Base-by-base conservation (phyloP, 2,888 invertebrate species). In the Ichneumoninae sp. region DNA sequence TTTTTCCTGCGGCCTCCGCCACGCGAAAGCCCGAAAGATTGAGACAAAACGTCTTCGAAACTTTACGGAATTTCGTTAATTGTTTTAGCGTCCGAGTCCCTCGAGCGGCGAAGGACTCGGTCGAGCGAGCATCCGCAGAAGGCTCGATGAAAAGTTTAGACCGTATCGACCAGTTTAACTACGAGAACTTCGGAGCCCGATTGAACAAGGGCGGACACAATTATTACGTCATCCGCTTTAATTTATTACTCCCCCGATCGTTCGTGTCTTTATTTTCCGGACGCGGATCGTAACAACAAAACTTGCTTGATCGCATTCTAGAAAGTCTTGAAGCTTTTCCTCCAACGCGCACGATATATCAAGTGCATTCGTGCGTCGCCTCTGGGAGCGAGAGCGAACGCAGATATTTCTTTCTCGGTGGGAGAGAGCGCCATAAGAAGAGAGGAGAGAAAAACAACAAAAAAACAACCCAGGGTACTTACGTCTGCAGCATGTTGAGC, bases 401-500 rank as follows among this genome's bases (percentile, higher is more conserved):
- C 63, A 63, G 60, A 60, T 68, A 47, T 74, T 81, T 57, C 81
- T 50, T 74, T 52, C 69, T 65, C 44, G 57, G 63, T 40, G 75
- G 77, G 81, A 78, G 74, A 68, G 77, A 78, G 74, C 52, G 69
- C 26, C 26, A 57, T 57, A 63, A 79, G 66, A 22, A 70, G 70
- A 78, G 60, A 44, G 54, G 54, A 52, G 33, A 73, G 30, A 65
- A 36, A 22, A 71, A 66, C 36, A 40, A 40, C 7, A 40, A 44
- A 44, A 44, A 44, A 54, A 69, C 13, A 81, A 81, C 71, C 71
- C 36, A 69, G 70, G 66, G 82, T 77, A 52, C 82, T 83, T 83
- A 84, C 77, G 86, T 86, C 86, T 86, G 87, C 66, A 57, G 57
- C 57, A 57, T 57, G n/a, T 70, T 54, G 65, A 66, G 30, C 79